These are phyloP conservation scores for Aphyosemion australe DNA, from an alignment of 2,113 vertebrate genomes.

Conservation along the genomic window DNA sequence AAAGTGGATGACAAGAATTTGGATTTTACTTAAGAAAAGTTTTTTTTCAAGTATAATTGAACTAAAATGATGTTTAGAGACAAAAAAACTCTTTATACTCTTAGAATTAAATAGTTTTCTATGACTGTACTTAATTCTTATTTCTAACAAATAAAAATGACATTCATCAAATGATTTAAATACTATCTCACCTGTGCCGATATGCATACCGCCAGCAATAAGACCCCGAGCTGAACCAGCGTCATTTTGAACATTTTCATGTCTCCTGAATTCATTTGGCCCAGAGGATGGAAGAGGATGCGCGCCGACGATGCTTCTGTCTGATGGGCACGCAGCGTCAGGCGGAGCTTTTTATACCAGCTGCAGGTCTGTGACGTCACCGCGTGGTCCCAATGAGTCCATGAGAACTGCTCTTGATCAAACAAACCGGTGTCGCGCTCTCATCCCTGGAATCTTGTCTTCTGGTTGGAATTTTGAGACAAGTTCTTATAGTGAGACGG, in stretches of 20 bases:
- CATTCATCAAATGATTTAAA: background rate
- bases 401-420: too few relatives aligned
- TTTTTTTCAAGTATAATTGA: background rate
- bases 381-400: background rate
- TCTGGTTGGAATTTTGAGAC: too few relatives aligned
- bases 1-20: background rate
- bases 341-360: constrained; percentile 64
- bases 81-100: background rate
- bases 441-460: too few relatives aligned
- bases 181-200: constrained; percentile 72
- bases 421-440: background rate
- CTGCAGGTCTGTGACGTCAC: constrained; percentile 56
- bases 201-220: constrained; percentile 73
- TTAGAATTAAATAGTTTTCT: too few relatives aligned
- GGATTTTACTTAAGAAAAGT: background rate
- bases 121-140: too few relatives aligned
- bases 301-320: constrained; percentile 41
- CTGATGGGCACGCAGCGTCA: constrained; percentile 49
- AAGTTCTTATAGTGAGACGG: too few relatives aligned
- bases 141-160: background rate
- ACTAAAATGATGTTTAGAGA: background rate
- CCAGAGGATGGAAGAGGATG: constrained; percentile 28
- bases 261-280: constrained; percentile 33
- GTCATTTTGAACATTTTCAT: constrained; percentile 71
- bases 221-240: constrained; percentile 62